A percentile compares a stretch with the other conserved stretches of the same genome.
Conservation (phyloP, 2,888 invertebrate species). For the Heliconius ethilla region DNA sequence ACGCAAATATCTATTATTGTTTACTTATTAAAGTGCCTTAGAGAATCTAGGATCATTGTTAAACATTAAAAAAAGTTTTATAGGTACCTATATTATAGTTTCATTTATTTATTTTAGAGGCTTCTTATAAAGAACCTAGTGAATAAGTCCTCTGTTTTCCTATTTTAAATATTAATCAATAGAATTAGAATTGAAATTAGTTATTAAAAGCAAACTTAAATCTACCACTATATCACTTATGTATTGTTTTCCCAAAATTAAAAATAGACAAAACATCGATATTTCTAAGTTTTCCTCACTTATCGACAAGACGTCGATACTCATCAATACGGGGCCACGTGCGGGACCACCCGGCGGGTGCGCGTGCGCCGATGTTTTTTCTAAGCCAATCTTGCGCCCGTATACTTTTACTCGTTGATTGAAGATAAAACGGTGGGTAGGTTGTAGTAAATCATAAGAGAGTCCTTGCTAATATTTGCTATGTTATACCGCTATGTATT, state of each 20-base stretch:
- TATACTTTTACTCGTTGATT: conserved; percentile 41
- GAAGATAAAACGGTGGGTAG: conserved; percentile 33
- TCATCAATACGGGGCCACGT: conserved; percentile 79
- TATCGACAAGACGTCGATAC: conserved; percentile 58
- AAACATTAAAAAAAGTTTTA: too few relatives aligned
- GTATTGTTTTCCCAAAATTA: background rate
- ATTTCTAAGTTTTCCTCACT: conserved; percentile 42
- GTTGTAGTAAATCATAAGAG: conserved; percentile 18
- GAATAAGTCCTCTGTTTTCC: too few relatives aligned
- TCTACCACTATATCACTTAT: background rate
- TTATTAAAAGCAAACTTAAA: background rate
- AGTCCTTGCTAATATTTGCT: conserved; percentile 15
- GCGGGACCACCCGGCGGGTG: conserved; percentile 71
- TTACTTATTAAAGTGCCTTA: background rate
- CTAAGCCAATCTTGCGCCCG: conserved; percentile 48
- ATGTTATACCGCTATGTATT: background rate
- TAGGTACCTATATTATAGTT: too few relatives aligned
- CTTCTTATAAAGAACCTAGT: too few relatives aligned
- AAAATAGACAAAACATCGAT: conserved; percentile 37
- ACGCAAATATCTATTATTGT: background rate
- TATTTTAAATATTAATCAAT: too few relatives aligned
- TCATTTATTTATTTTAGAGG: too few relatives aligned
- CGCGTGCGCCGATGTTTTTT: conserved; percentile 60
- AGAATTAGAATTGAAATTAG: too few relatives aligned
- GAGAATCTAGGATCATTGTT: background rate